Conservation (phyloP, 2,113 vertebrate genomes). For the Alligator sinensis region DNA sequence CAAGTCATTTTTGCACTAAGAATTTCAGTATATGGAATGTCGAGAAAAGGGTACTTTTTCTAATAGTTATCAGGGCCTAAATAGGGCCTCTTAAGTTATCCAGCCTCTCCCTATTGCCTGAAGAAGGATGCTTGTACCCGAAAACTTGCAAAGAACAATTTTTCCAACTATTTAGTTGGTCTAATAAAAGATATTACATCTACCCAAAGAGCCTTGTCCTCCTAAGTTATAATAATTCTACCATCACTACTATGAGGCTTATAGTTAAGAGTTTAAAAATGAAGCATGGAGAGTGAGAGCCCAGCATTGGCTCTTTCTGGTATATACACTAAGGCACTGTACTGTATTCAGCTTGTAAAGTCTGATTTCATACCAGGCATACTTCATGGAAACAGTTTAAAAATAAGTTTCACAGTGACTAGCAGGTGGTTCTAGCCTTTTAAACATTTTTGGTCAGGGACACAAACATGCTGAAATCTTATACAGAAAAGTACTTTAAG, state of each 20-base stretch:
- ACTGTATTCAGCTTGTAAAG: constrained; percentile 71
- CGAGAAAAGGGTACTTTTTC: constrained; percentile 52
- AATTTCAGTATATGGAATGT: constrained; percentile 13
- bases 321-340: constrained; percentile 66
- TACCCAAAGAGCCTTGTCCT: too few relatives aligned
- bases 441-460: constrained; percentile 48
- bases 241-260: constrained; percentile 67
- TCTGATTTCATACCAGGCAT: constrained; percentile 65
- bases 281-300: constrained; percentile 68
- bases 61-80: constrained; percentile 53
- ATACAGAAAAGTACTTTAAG: constrained; percentile 44
- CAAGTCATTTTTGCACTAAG: constrained; percentile 7
- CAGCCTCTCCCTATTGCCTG: neutral
- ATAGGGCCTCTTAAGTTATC: constrained; percentile 52
- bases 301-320: constrained; percentile 64
- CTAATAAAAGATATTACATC: too few relatives aligned
- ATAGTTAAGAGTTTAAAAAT: constrained; percentile 73
- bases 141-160: too few relatives aligned
- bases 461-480: constrained; percentile 50
- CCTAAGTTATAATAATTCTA: neutral
- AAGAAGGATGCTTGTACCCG: too few relatives aligned
- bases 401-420: constrained; percentile 68
- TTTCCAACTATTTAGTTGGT: too few relatives aligned
- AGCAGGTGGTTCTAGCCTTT: constrained; percentile 57
- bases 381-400: constrained; percentile 72